A percentile compares a stretch with the other conserved stretches of the same genome.
Conservation (phyloP, 2,113 vertebrate genomes). For the Chaetorhynchus papuensis region DNA sequence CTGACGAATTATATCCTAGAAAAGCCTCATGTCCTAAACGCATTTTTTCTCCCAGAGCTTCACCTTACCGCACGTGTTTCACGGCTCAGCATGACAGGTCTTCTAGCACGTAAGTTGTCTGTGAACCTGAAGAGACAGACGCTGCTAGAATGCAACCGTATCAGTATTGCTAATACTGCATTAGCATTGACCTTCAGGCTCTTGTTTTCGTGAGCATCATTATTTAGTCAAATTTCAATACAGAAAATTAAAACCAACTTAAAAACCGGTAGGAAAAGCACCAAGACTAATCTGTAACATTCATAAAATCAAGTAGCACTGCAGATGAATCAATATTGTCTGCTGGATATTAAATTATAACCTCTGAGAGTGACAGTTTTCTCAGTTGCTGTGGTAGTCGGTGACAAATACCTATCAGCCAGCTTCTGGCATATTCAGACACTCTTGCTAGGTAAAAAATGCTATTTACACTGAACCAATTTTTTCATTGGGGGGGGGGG, state of each 20-base stretch:
- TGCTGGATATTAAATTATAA: neutral
- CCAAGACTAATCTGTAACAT: neutral
- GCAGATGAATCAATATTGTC: neutral
- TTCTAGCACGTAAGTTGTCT: neutral
- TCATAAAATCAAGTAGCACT: rapidly evolving
- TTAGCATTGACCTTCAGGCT: neutral
- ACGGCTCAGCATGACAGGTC: neutral
- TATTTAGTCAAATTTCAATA: neutral
- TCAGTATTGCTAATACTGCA: neutral
- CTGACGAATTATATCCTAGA: neutral
- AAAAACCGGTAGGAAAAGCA: neutral
- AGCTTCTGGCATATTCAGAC: neutral
- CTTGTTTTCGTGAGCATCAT: neutral
- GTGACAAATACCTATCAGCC: neutral
- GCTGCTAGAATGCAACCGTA: neutral
- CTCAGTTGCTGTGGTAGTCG: neutral
- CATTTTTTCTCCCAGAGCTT: neutral
- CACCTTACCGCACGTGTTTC: neutral
- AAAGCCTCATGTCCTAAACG: neutral
- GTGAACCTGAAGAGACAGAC: neutral
- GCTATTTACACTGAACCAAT: neutral
- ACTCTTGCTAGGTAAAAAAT: neutral
- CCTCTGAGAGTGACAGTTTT: neutral
- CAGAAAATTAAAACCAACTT: neutral
- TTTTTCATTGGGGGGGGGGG: neutral